Conservation (phyloP, 1,140 invertebrate species). For the Diabrotica undecimpunctata region DNA sequence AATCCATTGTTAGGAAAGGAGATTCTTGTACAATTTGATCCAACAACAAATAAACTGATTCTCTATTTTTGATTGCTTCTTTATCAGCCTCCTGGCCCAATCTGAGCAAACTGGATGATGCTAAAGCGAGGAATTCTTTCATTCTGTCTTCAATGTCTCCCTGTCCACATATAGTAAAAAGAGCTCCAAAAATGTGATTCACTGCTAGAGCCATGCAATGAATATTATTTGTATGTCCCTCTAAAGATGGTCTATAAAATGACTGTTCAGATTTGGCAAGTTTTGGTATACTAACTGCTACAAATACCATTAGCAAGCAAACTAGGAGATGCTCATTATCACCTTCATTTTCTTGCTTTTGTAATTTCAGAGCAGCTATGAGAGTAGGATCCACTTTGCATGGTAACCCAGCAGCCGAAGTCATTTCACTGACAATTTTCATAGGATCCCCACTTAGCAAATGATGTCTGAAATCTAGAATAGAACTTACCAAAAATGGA, state of each 20-base stretch:
- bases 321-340: conserved; percentile 87
- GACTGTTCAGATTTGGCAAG: conserved; percentile 88
- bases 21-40: conserved; percentile 97
- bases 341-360: conserved; percentile 78
- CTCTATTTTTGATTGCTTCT: conserved; percentile 87
- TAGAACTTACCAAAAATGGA: conserved; percentile 94
- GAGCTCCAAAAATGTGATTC: conserved; percentile 93
- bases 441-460: conserved; percentile 86
- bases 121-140: conserved; percentile 96
- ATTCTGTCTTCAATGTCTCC: conserved; percentile 96
- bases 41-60: conserved; percentile 92
- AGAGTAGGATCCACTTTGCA: conserved; percentile 95
- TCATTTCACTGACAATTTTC: conserved; percentile 94
- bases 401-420: conserved; percentile 86
- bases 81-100: conserved; percentile 94
- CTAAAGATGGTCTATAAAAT: conserved; percentile 85
- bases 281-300: conserved; percentile 96
- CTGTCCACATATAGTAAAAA: conserved; percentile 93
- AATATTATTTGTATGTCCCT: conserved; percentile 96
- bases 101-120: conserved; percentile 90
- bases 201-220: conserved; percentile 96
- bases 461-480: conserved; percentile 92
- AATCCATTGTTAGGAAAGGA: conserved; percentile 95
- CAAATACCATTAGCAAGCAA: conserved; percentile 97
- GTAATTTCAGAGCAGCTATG: conserved; percentile 78